Percentiles rank a stretch among this genome's conserved stretches.
Conservation (phyloP, 2,797 vertebrate genomes). For the Acrocephalus scirpaceus region DNA sequence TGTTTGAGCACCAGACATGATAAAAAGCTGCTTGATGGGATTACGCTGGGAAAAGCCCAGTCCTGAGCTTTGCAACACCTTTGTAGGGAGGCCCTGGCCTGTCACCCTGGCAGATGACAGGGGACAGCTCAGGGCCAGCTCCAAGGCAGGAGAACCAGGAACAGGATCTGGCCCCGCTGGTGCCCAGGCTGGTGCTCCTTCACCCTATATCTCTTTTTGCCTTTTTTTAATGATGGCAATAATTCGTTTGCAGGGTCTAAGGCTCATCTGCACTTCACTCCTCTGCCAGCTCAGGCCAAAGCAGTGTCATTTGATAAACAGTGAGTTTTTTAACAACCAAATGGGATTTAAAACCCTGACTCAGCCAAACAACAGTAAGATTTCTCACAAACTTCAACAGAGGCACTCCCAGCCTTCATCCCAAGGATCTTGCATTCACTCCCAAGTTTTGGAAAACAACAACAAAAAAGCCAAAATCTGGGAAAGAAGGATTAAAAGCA, state of each 20-base stretch:
- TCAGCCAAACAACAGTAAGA: background rate
- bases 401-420: background rate
- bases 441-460: background rate
- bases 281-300: background rate
- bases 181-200: background rate
- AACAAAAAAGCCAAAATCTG: background rate
- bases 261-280: background rate
- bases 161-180: fast-evolving
- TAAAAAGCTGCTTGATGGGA: background rate
- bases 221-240: fast-evolving
- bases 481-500: background rate
- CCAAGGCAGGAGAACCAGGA: fast-evolving
- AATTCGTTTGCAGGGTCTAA: background rate
- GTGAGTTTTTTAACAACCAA: background rate
- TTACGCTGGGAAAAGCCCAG: background rate
- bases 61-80: background rate
- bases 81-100: fast-evolving
- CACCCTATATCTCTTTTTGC: background rate
- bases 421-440: background rate
- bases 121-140: background rate
- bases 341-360: background rate
- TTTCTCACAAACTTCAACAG: fast-evolving
- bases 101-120: background rate
- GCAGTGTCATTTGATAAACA: fast-evolving
- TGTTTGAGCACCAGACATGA: fast-evolving